Base-by-base conservation (phyloP, 2,888 invertebrate genomes). In the Ophraella communa region DNA sequence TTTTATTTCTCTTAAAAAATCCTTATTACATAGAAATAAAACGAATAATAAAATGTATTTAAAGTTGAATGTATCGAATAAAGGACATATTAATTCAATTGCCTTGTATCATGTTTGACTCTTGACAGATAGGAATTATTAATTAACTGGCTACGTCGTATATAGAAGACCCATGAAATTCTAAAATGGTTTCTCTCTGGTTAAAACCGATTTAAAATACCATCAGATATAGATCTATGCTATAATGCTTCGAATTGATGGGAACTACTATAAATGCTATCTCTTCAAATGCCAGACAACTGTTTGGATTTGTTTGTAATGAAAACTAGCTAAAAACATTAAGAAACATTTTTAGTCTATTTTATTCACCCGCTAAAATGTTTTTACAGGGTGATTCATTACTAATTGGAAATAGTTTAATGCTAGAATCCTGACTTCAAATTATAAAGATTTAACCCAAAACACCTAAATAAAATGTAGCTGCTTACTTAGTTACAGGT, bases 51-150 rank as follows among this genome's bases (percentile, higher is more conserved):
- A 33, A 42, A 42, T 14, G 54, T 42, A 18, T 56, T 30, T 27
- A 30, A 30, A 21, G 18, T 17, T 49, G 27, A 44, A 47, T 8
- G 45, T 10, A 49, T 58, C 7, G 7, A 49, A 33, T 49, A 18
- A 58, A 58, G 11, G 47, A 47, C 21, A 23, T 33, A 20, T 58
- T 35, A 58, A 58, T 49, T 57, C 57, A 47, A 47, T 47, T 57
- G 45, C 58, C 58, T 47, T 49, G 49, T 58, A 33, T 21, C 45
- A 27, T 21, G 21, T 49, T 35, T 35, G 21, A 11, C 30, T 17
- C 58, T 56, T 58, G 58, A 58, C 58, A 58, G 14, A 23, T 33
- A 58, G 58, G 58, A 49, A 58, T 58, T 58, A 58, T 58, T 58
- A 58, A 58, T 58, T 58, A 58, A 49, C 45, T 33, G 47, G 5